phyloP scores from a whole-genome alignment of 1,140 invertebrate genomes.

The Drosophila kurseongensis region DNA sequence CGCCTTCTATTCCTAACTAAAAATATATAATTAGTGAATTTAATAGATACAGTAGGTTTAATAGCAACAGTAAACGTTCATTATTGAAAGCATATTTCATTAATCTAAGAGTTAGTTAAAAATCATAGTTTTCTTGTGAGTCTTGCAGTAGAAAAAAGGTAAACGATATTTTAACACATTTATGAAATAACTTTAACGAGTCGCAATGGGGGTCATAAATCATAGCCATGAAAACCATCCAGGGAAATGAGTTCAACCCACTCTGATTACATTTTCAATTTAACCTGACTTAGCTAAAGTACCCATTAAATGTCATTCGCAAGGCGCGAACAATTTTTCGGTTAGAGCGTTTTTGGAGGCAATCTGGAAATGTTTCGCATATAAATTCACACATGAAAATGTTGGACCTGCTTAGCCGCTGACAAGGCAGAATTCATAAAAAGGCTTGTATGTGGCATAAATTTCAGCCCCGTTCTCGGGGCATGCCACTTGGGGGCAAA shows the following conservation, averaged over 20 bases:
- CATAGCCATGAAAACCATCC: constrained; percentile 2
- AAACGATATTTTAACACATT: background rate
- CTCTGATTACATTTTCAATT: constrained; percentile 40
- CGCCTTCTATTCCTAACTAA: too few relatives aligned
- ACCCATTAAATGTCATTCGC: constrained; percentile 58
- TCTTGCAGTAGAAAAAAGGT: background rate
- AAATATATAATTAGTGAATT: too few relatives aligned
- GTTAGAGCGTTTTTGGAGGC: constrained; percentile 27
- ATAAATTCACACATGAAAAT: constrained; percentile 59
- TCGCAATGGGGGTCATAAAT: constrained; percentile 10
- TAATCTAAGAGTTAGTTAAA: background rate
- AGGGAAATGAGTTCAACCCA: constrained; percentile 11
- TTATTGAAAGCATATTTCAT: background rate
- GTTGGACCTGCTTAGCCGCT: constrained; percentile 62
- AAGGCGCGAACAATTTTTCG: constrained; percentile 17
- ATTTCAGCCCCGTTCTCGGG: constrained; percentile 52
- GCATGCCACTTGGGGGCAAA: constrained; percentile 43
- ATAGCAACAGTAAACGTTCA: too few relatives aligned
- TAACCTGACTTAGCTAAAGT: constrained; percentile 25
- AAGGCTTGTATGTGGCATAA: constrained; percentile 59
- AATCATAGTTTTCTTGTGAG: too few relatives aligned
- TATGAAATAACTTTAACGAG: background rate
- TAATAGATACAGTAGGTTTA: too few relatives aligned
- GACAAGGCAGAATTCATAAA: constrained; percentile 63
- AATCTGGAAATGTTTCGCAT: constrained; percentile 60